phyloP scores from a whole-genome alignment of 2,113 vertebrate species.

The rat (Rattus norvegicus) region GRCr8 NC_086020.1:213996501-213997000 shows the following conservation, averaged over 20 bases:
- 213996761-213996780: not conserved
- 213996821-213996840: not conserved
- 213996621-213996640: not conserved
- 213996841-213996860: not conserved
- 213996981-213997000: not conserved
- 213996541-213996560: not conserved
- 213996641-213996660: not conserved
- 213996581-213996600: not conserved
- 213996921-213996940: not conserved
- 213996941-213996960: not conserved
- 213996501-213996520: not conserved
- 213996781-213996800: not conserved
- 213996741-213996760: not conserved
- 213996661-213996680: not conserved
- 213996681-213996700: not conserved
- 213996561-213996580: not conserved
- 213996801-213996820: not conserved
- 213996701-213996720: too few species aligned
- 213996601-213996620: not conserved
- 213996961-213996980: not conserved
- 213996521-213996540: not conserved
- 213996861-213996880: not conserved
- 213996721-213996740: not conserved
- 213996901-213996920: not conserved
- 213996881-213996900: not conserved